phyloP scores from a whole-genome alignment of 2,113 vertebrate genomes.

The Marmota flaviventris region DNA sequence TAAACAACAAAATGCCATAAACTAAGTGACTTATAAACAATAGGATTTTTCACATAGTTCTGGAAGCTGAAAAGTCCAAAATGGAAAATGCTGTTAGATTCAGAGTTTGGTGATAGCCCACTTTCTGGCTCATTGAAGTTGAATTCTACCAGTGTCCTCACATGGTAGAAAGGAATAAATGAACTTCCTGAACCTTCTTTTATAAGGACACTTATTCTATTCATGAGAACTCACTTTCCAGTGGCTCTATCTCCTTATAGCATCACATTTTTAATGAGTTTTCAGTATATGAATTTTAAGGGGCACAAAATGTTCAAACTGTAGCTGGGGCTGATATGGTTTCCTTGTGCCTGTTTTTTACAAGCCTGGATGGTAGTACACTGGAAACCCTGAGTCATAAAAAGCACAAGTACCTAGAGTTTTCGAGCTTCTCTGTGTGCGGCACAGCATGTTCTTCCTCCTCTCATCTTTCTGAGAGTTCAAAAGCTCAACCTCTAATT shows the following conservation, averaged over 20 bases:
- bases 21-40: background rate
- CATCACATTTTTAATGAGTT: background rate
- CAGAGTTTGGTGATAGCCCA: too few relatives aligned
- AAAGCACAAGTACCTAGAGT: background rate
- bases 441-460: background rate
- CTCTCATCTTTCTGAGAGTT: background rate
- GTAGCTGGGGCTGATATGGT: background rate
- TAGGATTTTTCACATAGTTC: background rate
- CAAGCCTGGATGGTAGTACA: background rate
- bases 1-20: background rate
- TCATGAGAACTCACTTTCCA: background rate
- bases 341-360: background rate
- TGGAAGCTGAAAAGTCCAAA: background rate
- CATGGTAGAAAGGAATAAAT: too few relatives aligned
- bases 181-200: too few relatives aligned
- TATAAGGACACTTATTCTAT: too few relatives aligned
- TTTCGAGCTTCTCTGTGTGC: background rate
- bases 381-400: background rate
- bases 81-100: background rate
- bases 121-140: background rate
- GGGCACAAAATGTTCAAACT: background rate
- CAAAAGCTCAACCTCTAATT: background rate
- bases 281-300: background rate
- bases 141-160: too few relatives aligned
- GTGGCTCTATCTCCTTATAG: background rate